Evolutionary conservation across 2,888 invertebrate genomes (phyloP), one percentile per base, ranked within the genome.

Genomic region (Temnothorax rugatulus): DNA sequence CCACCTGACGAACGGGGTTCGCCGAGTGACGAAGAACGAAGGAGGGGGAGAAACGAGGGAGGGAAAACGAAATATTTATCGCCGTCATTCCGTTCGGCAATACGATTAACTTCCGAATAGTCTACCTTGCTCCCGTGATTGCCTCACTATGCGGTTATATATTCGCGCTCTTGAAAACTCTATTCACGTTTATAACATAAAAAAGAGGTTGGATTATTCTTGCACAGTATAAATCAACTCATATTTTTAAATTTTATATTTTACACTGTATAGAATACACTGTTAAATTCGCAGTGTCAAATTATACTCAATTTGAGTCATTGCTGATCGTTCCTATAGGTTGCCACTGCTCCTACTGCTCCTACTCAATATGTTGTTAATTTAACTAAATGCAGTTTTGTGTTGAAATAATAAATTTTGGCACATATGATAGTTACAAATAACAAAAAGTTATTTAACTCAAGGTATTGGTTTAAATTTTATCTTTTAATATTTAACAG

Each of bases 11-110:
- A 81, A 81, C 73, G 9, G 59, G 9, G 18, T 59, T 29, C 11
- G 18, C 57, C 41, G 44, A 74, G n/a, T 44, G 74, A 25, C 44
- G n/a, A 18, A 44, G 57, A 54, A 25, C 25, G 34, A 38, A 21
- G 25, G 25, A 25, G 50, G 2, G 15, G n/a, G 38, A 15, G 66
- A 7, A 15, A 38, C 47, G 21, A 57, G 21, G 21, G 52, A 64
- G 4, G 18, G 44, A 0, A 21, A 44, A 38, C 21, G 44, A 50
- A 50, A 81, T 34, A 38, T 81, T 81, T 59, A 73, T 73, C 50
- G 34, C 38, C 38, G 38, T 61, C 59, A 59, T 81, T 81, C 47
- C n/a, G 44, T 68, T 44, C 68, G 44, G 57, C 41, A 68, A 77
- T 77, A 66, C 15, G n/a, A 44, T 21, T 75, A 50, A 68, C 44